Evolutionary conservation across 2,888 invertebrate genomes (phyloP), one percentile per base, ranked within the genome.

Genomic region (Synanthedon formicaeformis): DNA sequence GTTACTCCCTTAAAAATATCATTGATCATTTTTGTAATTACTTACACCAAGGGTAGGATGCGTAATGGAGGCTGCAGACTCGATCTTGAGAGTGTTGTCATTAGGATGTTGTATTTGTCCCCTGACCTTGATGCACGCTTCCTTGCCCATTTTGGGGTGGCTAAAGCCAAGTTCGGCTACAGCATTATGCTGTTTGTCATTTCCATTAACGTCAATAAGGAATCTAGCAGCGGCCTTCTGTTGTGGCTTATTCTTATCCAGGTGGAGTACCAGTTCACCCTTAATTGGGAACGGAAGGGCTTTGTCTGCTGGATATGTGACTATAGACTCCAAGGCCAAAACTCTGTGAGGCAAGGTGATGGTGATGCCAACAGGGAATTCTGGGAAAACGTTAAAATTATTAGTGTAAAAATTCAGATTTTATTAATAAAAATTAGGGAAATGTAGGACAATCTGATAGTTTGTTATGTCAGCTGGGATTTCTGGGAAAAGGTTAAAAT

Each of bases 241-340:
- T n/a, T 90, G 88, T 0, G 93, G 93, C 58, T 91, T 90, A 64
- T 90, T 90, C 71, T 93, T 93, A 79, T 95, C 92, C 52, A 93
- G 75, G 71, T 92, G 93, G 48, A 94, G 79, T 8, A 85, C 81
- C 4, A 91, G 63, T 52, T 93, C 93, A 10, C 91, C 88, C 53
- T 90, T 89, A 59, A 91, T 85, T 34, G 90, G 89, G 59, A 92
- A 92, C 0, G 89, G 88, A 23, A 89, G 52, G 0, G 68, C 66
- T 53, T 81, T 76, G 64, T 75, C 67, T 0, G 75, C 71, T 0
- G 90, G 89, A 59, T 83, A 76, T 6, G 78, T 67, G n/a, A 89
- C 81, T 0, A 75, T 67, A 0, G 89, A 82, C 66, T 94, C 92
- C 2, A 92, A 64, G 0, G 92, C 88, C 14, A 94, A 71, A 50